Evolutionary conservation across 2,113 vertebrate species (phyloP).

Genomic region (Megaptera novaeangliae): DNA sequence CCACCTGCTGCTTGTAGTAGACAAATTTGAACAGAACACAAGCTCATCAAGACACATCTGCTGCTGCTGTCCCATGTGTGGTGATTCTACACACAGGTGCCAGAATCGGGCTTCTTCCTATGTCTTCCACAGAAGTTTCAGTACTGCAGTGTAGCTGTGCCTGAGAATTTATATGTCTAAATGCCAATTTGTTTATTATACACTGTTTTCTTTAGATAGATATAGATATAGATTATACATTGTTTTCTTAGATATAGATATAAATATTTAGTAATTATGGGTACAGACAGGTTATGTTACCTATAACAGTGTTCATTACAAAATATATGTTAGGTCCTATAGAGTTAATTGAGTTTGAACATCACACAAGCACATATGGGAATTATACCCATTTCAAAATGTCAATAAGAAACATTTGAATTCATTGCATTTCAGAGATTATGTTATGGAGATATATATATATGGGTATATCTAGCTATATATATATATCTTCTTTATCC

Average conservation of each 20-base stretch:
- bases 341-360: background rate
- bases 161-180: background rate
- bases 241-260: background rate
- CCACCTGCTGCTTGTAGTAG: too few relatives aligned
- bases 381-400: background rate
- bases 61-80: too few relatives aligned
- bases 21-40: background rate
- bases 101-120: background rate
- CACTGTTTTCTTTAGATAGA: too few relatives aligned
- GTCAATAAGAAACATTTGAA: background rate
- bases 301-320: too few relatives aligned
- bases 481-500: background rate
- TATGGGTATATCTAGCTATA: too few relatives aligned
- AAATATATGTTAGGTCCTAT: too few relatives aligned
- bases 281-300: too few relatives aligned
- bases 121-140: background rate
- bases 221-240: background rate
- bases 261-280: too few relatives aligned
- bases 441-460: background rate
- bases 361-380: background rate
- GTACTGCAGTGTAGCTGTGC: rapidly evolving
- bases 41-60: background rate
- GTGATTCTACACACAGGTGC: background rate
- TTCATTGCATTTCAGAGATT: background rate
- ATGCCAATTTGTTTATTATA: background rate